Evolutionary conservation across 2,113 vertebrate species (phyloP), one percentile per base, ranked within the genome.

Genomic region (Thamnaconus septentrionalis): DNA sequence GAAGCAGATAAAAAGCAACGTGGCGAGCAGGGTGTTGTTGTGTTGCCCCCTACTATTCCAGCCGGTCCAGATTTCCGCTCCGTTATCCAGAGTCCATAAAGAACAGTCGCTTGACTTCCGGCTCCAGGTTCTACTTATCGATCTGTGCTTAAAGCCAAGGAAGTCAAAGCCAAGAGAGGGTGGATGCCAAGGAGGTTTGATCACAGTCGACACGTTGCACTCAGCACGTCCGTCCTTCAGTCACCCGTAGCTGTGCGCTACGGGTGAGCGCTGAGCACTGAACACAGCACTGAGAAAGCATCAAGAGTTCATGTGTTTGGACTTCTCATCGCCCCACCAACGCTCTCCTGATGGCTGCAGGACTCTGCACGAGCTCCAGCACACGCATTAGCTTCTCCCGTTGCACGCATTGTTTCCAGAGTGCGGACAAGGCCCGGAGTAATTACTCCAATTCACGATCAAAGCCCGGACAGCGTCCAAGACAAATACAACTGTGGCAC

Each of bases 391-490:
- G 66, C 84, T 86, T 87, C 85, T 91, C 85, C 81, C 86, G 73
- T 86, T 89, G 78, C 83, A 87, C 31, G 66, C 74, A 78, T 87
- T 87, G 83, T 90, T 89, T 90, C 82, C 85, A 87, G 73, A 79
- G 73, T 71, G 66, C 81, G 82, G 84, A 85, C 75, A 81, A 83
- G 69, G 74, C 74, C 65, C 68, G 7, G 63, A 86, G 81, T 90
- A 89, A 91, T 91, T 89, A 90, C 80, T 61, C 73, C 87, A 87
- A 87, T 87, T 86, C 76, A 76, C 79, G 89, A 91, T 91, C 91
- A 91, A 91, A 91, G 88, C 80, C 66, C 49, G 76, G 87, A 85
- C 78, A 78, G 89, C 79, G 87, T 88, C 89, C 89, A 89, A 91
- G 79, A 87, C 80, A 92, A 89, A 90, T 85, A 87, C 64, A 78